These are phyloP conservation scores for Alethe diademata DNA, from an alignment of 2,113 vertebrate genomes.

Conservation along the genomic window DNA sequence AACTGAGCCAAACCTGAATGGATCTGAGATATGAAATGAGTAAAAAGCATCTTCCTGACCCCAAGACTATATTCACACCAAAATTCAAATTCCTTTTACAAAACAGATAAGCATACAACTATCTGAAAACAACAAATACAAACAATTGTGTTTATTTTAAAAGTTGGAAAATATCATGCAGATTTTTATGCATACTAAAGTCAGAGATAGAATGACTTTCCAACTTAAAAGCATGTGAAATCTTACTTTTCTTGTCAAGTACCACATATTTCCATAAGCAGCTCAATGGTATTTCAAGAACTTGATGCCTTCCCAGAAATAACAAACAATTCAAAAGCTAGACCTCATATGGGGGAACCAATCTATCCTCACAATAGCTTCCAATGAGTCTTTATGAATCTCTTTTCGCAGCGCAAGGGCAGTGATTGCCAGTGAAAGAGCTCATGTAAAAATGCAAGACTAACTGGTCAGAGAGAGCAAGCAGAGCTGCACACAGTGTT, in stretches of 20 bases:
- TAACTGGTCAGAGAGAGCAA: constrained; percentile 9
- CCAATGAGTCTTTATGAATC: constrained; percentile 40
- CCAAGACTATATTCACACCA: not conserved
- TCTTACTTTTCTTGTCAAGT: constrained; percentile 15
- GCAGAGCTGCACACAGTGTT: not conserved
- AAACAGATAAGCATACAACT: not conserved
- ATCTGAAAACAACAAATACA: not conserved
- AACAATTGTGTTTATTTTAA: not conserved
- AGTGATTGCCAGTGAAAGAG: constrained; percentile 35
- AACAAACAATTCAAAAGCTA: constrained; percentile 53
- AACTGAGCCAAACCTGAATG: not conserved
- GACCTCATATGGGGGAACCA: constrained; percentile 31
- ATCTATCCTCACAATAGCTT: constrained; percentile 55
- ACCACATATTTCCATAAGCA: not conserved
- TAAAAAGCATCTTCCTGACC: constrained; percentile 9
- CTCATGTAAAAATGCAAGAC: constrained; percentile 14
- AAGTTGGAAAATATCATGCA: not conserved
- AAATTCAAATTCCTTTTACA: not conserved
- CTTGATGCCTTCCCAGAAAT: constrained; percentile 35
- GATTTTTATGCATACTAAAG: not conserved
- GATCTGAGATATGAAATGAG: not conserved
- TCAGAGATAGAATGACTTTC: not conserved
- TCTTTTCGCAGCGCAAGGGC: constrained; percentile 11
- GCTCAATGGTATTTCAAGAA: not conserved
- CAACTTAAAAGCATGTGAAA: not conserved